These are phyloP conservation scores for Gadus macrocephalus DNA, from an alignment of 2,113 vertebrate genomes.

Conservation along the genomic window DNA sequence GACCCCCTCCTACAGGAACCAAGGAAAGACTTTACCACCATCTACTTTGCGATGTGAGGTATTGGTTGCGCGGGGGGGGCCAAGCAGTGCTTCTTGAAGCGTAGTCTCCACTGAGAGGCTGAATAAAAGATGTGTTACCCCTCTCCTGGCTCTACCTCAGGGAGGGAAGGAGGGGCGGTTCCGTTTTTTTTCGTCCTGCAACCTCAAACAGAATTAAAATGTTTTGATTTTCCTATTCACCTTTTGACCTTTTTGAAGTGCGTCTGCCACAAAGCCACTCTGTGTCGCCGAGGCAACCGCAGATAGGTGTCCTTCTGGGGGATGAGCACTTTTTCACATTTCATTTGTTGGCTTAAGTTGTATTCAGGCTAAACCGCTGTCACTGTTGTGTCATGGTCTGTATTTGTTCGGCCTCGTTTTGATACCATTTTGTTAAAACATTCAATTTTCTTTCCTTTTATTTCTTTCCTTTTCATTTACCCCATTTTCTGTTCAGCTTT, in stretches of 20 bases:
- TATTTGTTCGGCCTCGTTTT: not conserved
- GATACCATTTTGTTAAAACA: too few species aligned
- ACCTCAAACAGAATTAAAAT: constrained; percentile 60
- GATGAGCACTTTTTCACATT: constrained; percentile 7
- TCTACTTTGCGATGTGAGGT: not conserved
- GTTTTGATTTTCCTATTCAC: constrained; percentile 64
- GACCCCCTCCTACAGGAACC: too few species aligned
- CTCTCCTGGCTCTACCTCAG: constrained; percentile 17
- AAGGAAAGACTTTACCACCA: constrained; percentile 14
- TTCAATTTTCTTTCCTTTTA: too few species aligned
- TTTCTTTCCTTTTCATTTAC: not conserved
- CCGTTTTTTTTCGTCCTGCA: constrained; percentile 22
- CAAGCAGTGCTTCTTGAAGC: constrained; percentile 7
- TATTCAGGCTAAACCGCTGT: constrained; percentile 21
- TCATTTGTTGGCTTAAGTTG: constrained; percentile 17
- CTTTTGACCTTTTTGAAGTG: constrained; percentile 39
- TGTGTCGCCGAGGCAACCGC: constrained; percentile 44
- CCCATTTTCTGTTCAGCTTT: not conserved
- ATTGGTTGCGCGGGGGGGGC: constrained; percentile 18
- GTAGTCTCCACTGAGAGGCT: constrained; percentile 6
- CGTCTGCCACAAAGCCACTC: constrained; percentile 34
- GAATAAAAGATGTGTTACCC: constrained; percentile 42
- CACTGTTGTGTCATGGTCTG: constrained; percentile 27
- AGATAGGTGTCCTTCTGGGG: constrained; percentile 38
- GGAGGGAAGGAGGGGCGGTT: constrained; percentile 36